Base-by-base conservation (phyloP, 2,797 vertebrate species). In the Acipenser transmontanus region DNA sequence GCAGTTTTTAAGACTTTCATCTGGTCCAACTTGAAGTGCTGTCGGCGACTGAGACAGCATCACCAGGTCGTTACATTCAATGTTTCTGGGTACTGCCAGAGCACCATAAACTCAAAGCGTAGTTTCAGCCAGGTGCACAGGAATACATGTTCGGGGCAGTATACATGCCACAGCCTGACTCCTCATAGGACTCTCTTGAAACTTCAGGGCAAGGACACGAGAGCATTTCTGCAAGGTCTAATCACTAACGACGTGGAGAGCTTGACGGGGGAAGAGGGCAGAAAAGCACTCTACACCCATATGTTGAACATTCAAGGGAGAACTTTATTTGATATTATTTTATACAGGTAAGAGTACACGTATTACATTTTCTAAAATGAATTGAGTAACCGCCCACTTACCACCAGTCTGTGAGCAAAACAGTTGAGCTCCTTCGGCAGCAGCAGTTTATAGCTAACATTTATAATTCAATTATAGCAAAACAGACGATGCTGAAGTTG, bases 251-350 rank as follows among this genome's bases (percentile, higher is more conserved):
- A 98, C 79, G 78, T 92, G 74, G 75, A 71, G 50, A 83, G 73
- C 9, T 71, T 95, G 70, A 72, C 52, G 1, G n/a, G 47, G 34
- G 78, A 77, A 47, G 59, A 71, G 0, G 77, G 11, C 20, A 56
- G 48, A 7, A 61, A 76, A 4, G 90, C 88, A 0, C 77, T 94
- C 7, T 95, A 96, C 50, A 74, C 92, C 2, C 94, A 95, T 61
- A 86, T 94, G 77, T 86, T 98, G 0, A 98, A 91, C 8, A 92
- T 92, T 0, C 94, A 96, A 59, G 96, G 96, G 8, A 86, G 96
- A 34, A 95, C 92, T 1, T 79, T 98, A 0, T 97, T 89, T 72
- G 96, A 98, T 79, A 76, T 96, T 69, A 82, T 98, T 0, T 7
- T 96, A 4, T 98, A 96, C 86, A 87, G 95, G 96, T 98, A 77